A percentile compares a stretch with the other conserved stretches of the same genome.
Evolutionary conservation across 2,113 vertebrate species (phyloP).

Genomic region (Ailurus styani): DNA sequence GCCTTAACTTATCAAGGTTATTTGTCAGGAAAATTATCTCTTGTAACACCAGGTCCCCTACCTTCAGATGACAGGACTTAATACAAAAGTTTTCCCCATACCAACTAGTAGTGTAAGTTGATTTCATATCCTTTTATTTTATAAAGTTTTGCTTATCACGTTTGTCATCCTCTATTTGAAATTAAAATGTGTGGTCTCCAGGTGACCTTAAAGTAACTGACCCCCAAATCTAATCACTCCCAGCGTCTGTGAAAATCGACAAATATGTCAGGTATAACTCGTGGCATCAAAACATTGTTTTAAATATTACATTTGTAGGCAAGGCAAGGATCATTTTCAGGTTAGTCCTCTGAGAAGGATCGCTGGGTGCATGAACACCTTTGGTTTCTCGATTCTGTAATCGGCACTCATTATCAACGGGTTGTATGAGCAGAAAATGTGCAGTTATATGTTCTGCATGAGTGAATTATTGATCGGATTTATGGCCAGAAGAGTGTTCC

Average conservation of each 20-base stretch:
- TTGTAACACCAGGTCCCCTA: slow-evolving; percentile 63
- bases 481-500: slow-evolving; percentile 74
- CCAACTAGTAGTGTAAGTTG: slow-evolving; percentile 72
- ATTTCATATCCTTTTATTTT: slow-evolving; percentile 67
- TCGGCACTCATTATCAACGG: slow-evolving; percentile 34
- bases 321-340: slow-evolving; percentile 58
- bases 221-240: slow-evolving; percentile 86
- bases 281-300: slow-evolving; percentile 73
- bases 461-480: slow-evolving; percentile 79
- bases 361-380: rapidly evolving
- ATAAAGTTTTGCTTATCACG: slow-evolving; percentile 77
- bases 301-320: slow-evolving; percentile 78
- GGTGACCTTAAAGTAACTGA: slow-evolving; percentile 83
- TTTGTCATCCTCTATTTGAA: slow-evolving; percentile 82
- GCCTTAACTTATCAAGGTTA: slow-evolving; percentile 81
- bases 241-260: slow-evolving; percentile 82
- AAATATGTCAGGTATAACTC: slow-evolving; percentile 81
- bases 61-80: slow-evolving; percentile 69
- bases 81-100: slow-evolving; percentile 68
- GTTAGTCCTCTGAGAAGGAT: slow-evolving; percentile 51
- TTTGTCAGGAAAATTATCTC: slow-evolving; percentile 82
- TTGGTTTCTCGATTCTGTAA: slow-evolving; percentile 37
- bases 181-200: slow-evolving; percentile 83
- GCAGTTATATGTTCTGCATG: slow-evolving; percentile 63
- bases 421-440: slow-evolving; percentile 67